These are phyloP conservation scores for Argopecten irradians DNA, from an alignment of 1,140 invertebrate species.

Conservation along the genomic window DNA sequence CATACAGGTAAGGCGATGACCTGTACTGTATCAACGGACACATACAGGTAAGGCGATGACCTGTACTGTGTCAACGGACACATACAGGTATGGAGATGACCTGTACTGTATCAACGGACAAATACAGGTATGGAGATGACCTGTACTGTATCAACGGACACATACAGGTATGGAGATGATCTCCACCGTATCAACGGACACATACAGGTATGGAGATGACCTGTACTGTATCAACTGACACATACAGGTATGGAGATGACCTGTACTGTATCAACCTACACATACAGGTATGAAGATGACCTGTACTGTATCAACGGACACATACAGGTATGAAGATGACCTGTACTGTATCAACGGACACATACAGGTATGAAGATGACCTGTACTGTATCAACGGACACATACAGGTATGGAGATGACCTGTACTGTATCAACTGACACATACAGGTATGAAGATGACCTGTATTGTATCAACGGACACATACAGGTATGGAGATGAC, in stretches of 20 bases:
- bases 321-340: slow-evolving; percentile 59
- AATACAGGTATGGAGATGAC: not conserved
- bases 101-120: not conserved
- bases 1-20: too few species aligned
- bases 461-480: too few species aligned
- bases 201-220: slow-evolving; percentile 59
- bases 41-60: too few species aligned
- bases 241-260: not conserved
- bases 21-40: too few species aligned
- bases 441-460: too few species aligned
- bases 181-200: slow-evolving; percentile 61
- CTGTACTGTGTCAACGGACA: slow-evolving; percentile 56
- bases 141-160: too few species aligned
- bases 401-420: too few species aligned
- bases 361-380: not conserved
- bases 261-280: too few species aligned
- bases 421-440: too few species aligned
- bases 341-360: not conserved
- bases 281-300: not conserved
- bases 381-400: too few species aligned
- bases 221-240: not conserved
- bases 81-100: slow-evolving; percentile 59
- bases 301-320: slow-evolving; percentile 69
- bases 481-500: too few species aligned
- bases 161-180: too few species aligned